A percentile compares a stretch with the other conserved stretches of the same genome.
phyloP scores from a whole-genome alignment of 2,797 vertebrate genomes.

The Phoebastria nigripes region DNA sequence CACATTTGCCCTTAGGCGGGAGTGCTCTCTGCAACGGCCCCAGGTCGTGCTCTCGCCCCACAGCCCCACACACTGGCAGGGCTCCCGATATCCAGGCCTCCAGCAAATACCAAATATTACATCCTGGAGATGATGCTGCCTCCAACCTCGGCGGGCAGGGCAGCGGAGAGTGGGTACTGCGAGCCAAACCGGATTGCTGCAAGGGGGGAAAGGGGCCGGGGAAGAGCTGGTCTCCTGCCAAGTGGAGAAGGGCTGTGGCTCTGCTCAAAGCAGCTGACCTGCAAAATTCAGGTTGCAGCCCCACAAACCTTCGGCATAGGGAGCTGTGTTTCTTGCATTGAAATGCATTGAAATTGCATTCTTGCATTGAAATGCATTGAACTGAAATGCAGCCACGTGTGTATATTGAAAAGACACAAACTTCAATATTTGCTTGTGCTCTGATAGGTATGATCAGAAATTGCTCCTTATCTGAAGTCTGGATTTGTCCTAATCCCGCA shows the following conservation, averaged over 20 bases:
- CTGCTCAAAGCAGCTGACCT: not conserved
- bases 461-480: not conserved
- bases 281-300: not conserved
- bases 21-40: accelerated
- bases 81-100: not conserved
- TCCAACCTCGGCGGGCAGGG: accelerated
- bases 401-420: not conserved
- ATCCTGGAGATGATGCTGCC: not conserved
- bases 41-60: accelerated
- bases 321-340: not conserved
- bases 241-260: not conserved
- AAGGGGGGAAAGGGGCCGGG: too few species aligned
- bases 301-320: accelerated
- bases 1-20: not conserved
- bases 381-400: not conserved
- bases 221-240: not conserved
- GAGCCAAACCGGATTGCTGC: not conserved
- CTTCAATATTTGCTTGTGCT: not conserved
- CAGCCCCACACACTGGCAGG: not conserved
- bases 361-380: not conserved
- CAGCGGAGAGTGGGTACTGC: accelerated
- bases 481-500: not conserved
- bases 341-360: not conserved
- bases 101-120: not conserved
- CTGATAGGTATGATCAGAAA: not conserved